Evolutionary conservation across 2,113 vertebrate species (phyloP).

Genomic region (Chlamydotis undulata): DNA sequence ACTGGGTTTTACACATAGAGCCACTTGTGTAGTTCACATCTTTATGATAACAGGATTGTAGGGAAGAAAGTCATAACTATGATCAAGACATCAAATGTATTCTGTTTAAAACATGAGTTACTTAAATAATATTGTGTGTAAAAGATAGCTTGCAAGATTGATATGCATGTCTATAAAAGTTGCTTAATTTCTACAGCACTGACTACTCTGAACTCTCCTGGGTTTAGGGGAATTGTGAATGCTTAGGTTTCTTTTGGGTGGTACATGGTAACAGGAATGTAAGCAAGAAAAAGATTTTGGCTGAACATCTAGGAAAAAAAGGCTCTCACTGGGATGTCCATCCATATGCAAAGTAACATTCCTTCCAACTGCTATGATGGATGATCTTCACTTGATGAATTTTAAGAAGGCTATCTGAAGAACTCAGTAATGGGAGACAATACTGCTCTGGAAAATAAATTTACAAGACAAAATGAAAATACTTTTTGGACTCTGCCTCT

Average conservation of each 20-base stretch:
- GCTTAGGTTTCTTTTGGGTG: neutral
- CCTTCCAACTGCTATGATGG: neutral
- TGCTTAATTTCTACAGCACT: neutral
- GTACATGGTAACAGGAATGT: neutral
- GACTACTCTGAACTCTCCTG: neutral
- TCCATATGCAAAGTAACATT: conserved; percentile 15
- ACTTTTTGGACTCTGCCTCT: neutral
- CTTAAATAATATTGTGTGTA: neutral
- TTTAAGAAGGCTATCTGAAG: neutral
- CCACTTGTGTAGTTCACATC: neutral
- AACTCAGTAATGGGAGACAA: neutral
- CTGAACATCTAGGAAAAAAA: neutral
- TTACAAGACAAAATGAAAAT: neutral
- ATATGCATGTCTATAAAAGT: neutral
- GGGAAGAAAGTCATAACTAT: neutral
- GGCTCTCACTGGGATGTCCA: neutral
- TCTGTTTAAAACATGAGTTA: neutral
- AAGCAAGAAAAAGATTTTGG: neutral
- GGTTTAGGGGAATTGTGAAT: neutral
- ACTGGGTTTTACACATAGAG: neutral
- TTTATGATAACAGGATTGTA: neutral
- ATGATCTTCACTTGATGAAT: neutral
- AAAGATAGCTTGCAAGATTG: neutral
- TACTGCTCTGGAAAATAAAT: neutral
- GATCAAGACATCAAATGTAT: neutral